Percentiles rank a stretch among this genome's conserved stretches.
phyloP scores from a whole-genome alignment of 1,140 invertebrate genomes.

The Trachymyrmex cornetzi region DNA sequence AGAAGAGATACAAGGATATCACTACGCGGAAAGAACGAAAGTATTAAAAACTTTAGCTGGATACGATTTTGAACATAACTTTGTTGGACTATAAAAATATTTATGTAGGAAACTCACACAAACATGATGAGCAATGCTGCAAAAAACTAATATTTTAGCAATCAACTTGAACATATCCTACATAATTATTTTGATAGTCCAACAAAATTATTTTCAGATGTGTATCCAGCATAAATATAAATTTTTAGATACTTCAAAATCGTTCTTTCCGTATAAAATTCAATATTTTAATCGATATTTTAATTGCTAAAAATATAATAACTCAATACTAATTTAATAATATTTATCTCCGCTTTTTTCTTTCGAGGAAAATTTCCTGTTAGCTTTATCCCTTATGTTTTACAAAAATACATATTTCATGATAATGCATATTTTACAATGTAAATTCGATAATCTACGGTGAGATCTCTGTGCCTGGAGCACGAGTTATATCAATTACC shows the following conservation, averaged over 20 bases:
- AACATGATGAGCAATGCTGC: no score
- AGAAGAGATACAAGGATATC: neutral
- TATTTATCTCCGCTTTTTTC: neutral
- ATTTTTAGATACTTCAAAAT: no score
- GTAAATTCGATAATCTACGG: neutral
- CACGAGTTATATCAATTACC: neutral
- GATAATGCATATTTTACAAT: constrained; percentile 7
- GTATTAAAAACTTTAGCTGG: no score
- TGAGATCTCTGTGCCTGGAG: neutral
- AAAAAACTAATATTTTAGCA: no score
- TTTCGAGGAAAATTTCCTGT: neutral
- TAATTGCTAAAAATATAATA: neutral
- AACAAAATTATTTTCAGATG: no score
- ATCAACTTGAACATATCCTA: no score
- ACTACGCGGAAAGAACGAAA: neutral
- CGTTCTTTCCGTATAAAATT: neutral
- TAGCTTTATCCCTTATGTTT: neutral
- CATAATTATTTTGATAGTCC: no score
- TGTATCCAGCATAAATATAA: no score
- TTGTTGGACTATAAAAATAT: no score
- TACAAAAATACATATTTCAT: neutral
- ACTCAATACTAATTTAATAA: neutral
- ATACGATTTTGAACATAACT: no score
- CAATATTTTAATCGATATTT: neutral
- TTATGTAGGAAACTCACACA: no score